Percentiles rank a stretch among this genome's conserved stretches.
Evolutionary conservation across 1,140 invertebrate species (phyloP).

Genomic region (Bursaphelenchus mucronatus): DNA sequence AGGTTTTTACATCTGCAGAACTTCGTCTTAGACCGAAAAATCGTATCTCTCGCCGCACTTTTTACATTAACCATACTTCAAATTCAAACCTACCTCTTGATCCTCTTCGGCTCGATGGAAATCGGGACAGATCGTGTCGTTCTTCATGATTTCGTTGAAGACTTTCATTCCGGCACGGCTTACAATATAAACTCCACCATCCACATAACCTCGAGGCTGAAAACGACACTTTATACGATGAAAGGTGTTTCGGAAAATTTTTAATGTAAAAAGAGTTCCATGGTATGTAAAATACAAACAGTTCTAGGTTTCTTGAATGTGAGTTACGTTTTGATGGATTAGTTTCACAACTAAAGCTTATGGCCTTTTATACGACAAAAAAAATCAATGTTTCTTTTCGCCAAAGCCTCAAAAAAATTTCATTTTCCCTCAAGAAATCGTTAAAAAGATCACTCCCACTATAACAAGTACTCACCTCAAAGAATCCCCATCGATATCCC

Average conservation of each 20-base stretch:
- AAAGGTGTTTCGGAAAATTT: background rate
- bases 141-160: conserved; percentile 11
- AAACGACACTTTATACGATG: background rate
- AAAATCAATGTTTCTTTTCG: background rate
- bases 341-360: too few relatives aligned
- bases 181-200: conserved; percentile 23
- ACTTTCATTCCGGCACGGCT: background rate
- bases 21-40: too few relatives aligned
- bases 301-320: background rate
- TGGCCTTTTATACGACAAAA: background rate
- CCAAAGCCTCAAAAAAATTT: background rate
- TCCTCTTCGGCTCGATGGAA: conserved; percentile 30
- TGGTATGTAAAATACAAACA: background rate
- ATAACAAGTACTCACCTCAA: conserved; percentile 9
- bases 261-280: background rate
- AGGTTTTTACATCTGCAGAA: too few relatives aligned
- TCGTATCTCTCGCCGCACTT: too few relatives aligned
- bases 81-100: conserved; percentile 20
- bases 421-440: background rate
- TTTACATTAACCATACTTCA: background rate
- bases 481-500: conserved; percentile 27
- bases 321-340: background rate
- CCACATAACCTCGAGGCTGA: conserved; percentile 21
- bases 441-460: background rate
- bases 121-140: conserved; percentile 21